Conservation (phyloP, 1,140 invertebrate species). For the Caerostris extrusa region DNA sequence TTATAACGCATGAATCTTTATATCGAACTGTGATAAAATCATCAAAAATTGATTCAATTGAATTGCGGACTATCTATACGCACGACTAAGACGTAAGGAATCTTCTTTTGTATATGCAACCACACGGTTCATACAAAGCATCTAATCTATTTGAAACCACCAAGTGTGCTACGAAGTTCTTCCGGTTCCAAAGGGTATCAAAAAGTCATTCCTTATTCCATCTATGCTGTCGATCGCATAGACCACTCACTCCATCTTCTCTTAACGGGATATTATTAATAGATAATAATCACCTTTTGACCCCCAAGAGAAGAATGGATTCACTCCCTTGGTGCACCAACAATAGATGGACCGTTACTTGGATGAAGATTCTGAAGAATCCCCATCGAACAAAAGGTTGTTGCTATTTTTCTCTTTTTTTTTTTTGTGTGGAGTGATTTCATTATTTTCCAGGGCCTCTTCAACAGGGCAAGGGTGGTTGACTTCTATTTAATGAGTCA, state of each 20-base stretch:
- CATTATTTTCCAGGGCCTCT: slow-evolving; percentile 62
- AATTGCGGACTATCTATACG: too few species aligned
- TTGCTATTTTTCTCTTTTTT: slow-evolving; percentile 23
- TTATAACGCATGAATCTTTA: too few species aligned
- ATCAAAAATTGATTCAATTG: too few species aligned
- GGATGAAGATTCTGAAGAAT: slow-evolving; percentile 14
- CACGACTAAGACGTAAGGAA: too few species aligned
- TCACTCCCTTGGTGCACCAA: not conserved
- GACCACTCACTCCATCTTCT: not conserved
- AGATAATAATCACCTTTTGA: slow-evolving; percentile 51
- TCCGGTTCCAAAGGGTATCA: too few species aligned
- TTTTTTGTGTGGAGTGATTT: slow-evolving; percentile 53
- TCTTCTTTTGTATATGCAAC: too few species aligned
- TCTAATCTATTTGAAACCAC: too few species aligned
- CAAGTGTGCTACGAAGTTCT: too few species aligned
- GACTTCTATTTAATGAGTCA: slow-evolving; percentile 71
- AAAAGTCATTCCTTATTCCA: too few species aligned
- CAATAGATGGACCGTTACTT: slow-evolving; percentile 53
- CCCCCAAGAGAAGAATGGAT: not conserved
- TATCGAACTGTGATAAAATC: too few species aligned
- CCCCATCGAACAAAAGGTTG: slow-evolving; percentile 13
- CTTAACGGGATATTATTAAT: slow-evolving; percentile 49
- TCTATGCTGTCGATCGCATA: not conserved
- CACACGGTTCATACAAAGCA: too few species aligned
- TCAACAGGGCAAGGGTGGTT: slow-evolving; percentile 58